Percentiles rank a stretch among this genome's conserved stretches.
Conservation (phyloP, 2,113 vertebrate genomes). For the Mastomys coucha region DNA sequence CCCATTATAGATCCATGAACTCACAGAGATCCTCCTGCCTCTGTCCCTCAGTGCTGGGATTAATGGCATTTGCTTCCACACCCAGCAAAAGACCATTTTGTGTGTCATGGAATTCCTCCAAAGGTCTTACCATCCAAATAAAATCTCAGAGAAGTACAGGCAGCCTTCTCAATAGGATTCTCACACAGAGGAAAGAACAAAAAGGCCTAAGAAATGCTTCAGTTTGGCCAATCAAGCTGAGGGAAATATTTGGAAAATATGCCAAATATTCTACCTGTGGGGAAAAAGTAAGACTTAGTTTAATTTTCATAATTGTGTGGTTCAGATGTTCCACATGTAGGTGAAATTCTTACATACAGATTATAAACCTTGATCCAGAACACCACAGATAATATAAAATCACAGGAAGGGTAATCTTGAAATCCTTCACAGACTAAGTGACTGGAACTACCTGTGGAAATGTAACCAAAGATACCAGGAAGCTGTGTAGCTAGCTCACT, state of each 20-base stretch:
- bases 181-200: background rate
- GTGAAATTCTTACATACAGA: slow-evolving; percentile 29
- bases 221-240: background rate
- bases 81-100: background rate
- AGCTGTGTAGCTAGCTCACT: background rate
- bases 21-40: background rate
- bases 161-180: background rate
- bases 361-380: slow-evolving; percentile 54
- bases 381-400: slow-evolving; percentile 43
- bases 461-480: background rate
- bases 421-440: slow-evolving; percentile 61
- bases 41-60: background rate
- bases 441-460: slow-evolving; percentile 19
- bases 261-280: background rate
- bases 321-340: background rate
- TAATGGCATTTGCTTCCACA: background rate
- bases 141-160: background rate
- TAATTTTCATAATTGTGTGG: slow-evolving; percentile 17
- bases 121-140: background rate
- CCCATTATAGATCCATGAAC: background rate
- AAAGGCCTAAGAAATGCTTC: background rate
- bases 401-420: slow-evolving; percentile 39
- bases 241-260: slow-evolving; percentile 15
- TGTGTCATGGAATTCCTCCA: background rate
- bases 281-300: background rate